phyloP scores from a whole-genome alignment of 2,888 invertebrate genomes.

The Leptinotarsa tumamoca region DNA sequence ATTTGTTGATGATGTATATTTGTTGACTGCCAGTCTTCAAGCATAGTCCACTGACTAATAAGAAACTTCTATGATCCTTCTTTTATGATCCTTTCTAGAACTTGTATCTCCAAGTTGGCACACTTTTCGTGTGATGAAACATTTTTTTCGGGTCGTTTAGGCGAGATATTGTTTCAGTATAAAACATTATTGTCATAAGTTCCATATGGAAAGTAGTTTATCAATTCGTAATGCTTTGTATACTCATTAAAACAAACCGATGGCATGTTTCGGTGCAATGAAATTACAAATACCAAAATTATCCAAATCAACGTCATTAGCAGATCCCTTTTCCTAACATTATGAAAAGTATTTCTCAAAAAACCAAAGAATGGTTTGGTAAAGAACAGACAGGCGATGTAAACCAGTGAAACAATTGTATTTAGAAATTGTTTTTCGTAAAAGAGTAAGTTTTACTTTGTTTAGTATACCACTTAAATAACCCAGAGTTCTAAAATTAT shows the following conservation, averaged over 20 bases:
- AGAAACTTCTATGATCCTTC: conserved; percentile 51
- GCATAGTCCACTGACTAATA: too few species aligned
- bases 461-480: too few species aligned
- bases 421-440: too few species aligned
- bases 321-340: conserved; percentile 71
- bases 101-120: conserved; percentile 61
- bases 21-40: too few species aligned
- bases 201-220: conserved; percentile 93
- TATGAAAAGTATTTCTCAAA: too few species aligned
- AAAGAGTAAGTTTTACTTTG: too few species aligned
- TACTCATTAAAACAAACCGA: conserved; percentile 87
- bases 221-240: conserved; percentile 88
- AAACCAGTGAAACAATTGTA: too few species aligned
- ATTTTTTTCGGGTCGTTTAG: conserved; percentile 48
- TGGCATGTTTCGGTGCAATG: conserved; percentile 81
- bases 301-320: conserved; percentile 73
- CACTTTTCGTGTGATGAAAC: conserved; percentile 49
- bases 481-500: too few species aligned
- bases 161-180: conserved; percentile 79
- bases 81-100: conserved; percentile 71
- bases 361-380: too few species aligned
- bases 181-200: conserved; percentile 89
- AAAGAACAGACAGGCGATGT: too few species aligned
- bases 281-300: conserved; percentile 77
- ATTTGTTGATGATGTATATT: too few species aligned